Evolutionary conservation across 2,113 vertebrate species (phyloP), one percentile per base, ranked within the genome.

Genomic region (Mus pahari): DNA sequence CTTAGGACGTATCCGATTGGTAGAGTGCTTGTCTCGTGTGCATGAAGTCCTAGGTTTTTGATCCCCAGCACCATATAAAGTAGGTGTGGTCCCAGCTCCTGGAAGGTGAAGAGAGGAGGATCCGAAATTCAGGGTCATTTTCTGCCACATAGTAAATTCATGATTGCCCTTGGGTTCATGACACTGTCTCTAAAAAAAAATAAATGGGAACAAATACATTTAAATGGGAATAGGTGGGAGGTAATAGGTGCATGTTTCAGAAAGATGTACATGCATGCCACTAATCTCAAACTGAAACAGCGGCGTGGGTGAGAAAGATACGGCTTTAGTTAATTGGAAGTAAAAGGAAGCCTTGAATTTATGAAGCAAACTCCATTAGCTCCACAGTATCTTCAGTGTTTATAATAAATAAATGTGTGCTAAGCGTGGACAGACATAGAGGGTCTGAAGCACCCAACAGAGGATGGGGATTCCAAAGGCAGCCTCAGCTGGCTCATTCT

Each of bases 301-400:
- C 28, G 90, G n/a, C 11, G n/a, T 58, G n/a, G 28, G 11, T 71
- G 64, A 71, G 71, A 60, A 93, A 55, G 12, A 68, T 16, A 24
- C 26, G 39, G 48, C 64, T 83, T 78, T 81, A 71, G 45, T 91
- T 90, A 74, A 83, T 33, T 91, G 62, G 70, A 75, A 93, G 31
- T 81, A 86, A 94, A 86, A 89, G 60, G 77, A 86, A 68, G 13
- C 62, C 22, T 91, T 48, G 75, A 71, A 28, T 77, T 95, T 89
- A 48, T 58, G 6, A 2, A 62, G 77, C 87, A 86, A 84, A 74
- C 53, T 62, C 31, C 6, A 8, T 90, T 81, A 6, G 66, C 50
- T 60, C 68, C 87, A 13, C 55, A n/a, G 0, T 66, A 12, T 74
- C 42, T 81, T 92, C 28, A 53, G 1, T 84, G 50, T 91, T 93